Percentiles rank a stretch among this genome's conserved stretches.
These are phyloP conservation scores for Camponotus floridanus DNA, from an alignment of 1,140 invertebrate species.

Conservation along the genomic window DNA sequence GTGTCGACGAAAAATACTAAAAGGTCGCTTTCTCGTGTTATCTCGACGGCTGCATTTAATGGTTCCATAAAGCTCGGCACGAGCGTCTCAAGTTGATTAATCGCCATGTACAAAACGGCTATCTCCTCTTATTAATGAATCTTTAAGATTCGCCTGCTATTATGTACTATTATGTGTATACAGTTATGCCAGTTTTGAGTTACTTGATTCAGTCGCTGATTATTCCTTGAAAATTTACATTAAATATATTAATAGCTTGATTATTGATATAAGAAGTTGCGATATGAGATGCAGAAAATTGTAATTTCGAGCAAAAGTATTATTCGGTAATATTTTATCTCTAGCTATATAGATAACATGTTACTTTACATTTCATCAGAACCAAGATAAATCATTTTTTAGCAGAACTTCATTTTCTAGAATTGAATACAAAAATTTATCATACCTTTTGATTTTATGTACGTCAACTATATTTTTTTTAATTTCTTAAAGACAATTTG, in stretches of 20 bases:
- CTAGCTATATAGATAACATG: neutral
- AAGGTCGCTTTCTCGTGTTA: slow-evolving; percentile 48
- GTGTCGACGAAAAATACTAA: slow-evolving; percentile 34
- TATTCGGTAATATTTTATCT: neutral
- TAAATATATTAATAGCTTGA: slow-evolving; percentile 17
- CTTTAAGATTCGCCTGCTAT: slow-evolving; percentile 52
- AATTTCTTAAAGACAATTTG: neutral
- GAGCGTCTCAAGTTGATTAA: slow-evolving; percentile 66
- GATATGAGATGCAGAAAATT: slow-evolving; percentile 1
- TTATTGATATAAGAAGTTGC: neutral
- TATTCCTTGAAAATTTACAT: slow-evolving; percentile 1
- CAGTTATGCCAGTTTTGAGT: slow-evolving; percentile 57
- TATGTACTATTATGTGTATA: slow-evolving; percentile 11
- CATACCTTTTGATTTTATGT: neutral
- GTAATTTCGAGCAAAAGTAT: neutral
- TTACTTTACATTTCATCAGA: neutral
- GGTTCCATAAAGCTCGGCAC: slow-evolving; percentile 63
- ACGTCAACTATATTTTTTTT: neutral
- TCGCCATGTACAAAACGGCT: slow-evolving; percentile 56
- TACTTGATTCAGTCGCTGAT: slow-evolving; percentile 34
- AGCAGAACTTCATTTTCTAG: neutral
- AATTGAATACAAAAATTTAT: neutral
- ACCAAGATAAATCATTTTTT: neutral
- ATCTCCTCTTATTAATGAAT: slow-evolving; percentile 58
- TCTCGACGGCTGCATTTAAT: slow-evolving; percentile 62